Evolutionary conservation across 2,888 invertebrate species (phyloP), one percentile per base, ranked within the genome.

Genomic region (Drosophila prolongata): DNA sequence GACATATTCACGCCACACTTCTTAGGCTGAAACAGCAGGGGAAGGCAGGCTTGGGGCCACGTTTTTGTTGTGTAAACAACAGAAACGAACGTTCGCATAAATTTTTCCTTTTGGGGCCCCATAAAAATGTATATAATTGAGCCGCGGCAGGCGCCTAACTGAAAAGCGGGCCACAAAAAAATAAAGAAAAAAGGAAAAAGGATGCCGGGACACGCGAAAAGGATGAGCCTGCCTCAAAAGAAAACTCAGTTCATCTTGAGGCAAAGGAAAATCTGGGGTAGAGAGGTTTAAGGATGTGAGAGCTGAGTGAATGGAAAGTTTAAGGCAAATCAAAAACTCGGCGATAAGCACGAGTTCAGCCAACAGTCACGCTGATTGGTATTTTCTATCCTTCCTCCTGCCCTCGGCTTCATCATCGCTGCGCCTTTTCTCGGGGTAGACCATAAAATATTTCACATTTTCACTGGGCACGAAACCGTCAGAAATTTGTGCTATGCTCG

Each of bases 121-220:
- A 87, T 87, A 84, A 89, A 85, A 85, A 84, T 88, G 46, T 86
- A 87, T 84, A 85, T 84, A 89, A 89, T 84, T 84, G 87, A 89
- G 87, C 87, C 54, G 74, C 70, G 80, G 71, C 62, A 61, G 68
- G 76, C 69, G 78, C 73, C 69, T 69, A 69, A 72, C 54, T 60
- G 54, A 61, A 61, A 71, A 70, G 64, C 74, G 68, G 43, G 76
- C 42, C 38, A 42, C 56, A 40, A 55, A 58, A 42, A 40, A 19
- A 16, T 19, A 44, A 46, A 24, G 24, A 19, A 16, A 34, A 44
- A 46, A 24, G 24, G n/a, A 16, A 38, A 78, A 57, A 69, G 68
- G 74, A 80, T 80, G 85, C 77, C 49, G 43, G 49, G 64, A 49
- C 71, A 72, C 58, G 86, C 42, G 73, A 60, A 62, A 59, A 58